These are phyloP conservation scores for Pagetopsis macropterus DNA, from an alignment of 2,797 vertebrate genomes.

Conservation along the genomic window DNA sequence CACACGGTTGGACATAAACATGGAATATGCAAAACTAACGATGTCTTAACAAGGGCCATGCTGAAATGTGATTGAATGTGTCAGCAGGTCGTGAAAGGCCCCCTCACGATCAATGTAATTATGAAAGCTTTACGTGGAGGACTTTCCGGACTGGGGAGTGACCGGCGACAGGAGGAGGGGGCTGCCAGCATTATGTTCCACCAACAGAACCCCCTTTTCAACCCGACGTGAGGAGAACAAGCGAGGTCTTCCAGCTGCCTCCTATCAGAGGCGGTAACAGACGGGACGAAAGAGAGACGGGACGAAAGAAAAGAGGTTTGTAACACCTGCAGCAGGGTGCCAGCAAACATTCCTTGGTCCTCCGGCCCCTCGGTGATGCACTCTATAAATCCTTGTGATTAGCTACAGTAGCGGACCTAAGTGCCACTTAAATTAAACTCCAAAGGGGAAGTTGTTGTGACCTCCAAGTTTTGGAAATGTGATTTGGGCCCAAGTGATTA, in stretches of 20 bases:
- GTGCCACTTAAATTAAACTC: constrained; percentile 69
- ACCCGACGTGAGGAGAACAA: constrained; percentile 58
- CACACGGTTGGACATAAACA: constrained; percentile 54
- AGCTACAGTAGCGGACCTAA: constrained; percentile 72
- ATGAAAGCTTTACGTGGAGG: constrained; percentile 61
- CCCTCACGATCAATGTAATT: constrained; percentile 72
- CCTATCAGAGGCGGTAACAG: constrained; percentile 63
- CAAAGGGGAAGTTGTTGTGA: constrained; percentile 64
- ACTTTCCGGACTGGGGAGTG: constrained; percentile 61
- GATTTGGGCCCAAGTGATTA: constrained; percentile 57
- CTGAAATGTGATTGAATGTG: constrained; percentile 69
- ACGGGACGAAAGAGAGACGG: constrained; percentile 33
- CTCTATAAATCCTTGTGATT: constrained; percentile 78
- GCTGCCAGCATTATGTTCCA: constrained; percentile 42
- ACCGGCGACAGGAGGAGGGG: constrained; percentile 37
- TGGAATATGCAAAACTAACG: constrained; percentile 67
- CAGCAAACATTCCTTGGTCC: constrained; percentile 60
- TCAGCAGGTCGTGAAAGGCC: constrained; percentile 67
- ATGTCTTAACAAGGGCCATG: constrained; percentile 52
- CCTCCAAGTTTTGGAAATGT: constrained; percentile 60
- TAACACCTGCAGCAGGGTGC: constrained; percentile 74
- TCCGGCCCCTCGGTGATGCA: constrained; percentile 60
- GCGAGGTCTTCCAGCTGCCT: constrained; percentile 72
- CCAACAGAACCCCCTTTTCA: constrained; percentile 50
- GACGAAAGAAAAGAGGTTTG: constrained; percentile 55